Base-by-base conservation (phyloP, 2,888 invertebrate species). In the Troilus luridus region DNA sequence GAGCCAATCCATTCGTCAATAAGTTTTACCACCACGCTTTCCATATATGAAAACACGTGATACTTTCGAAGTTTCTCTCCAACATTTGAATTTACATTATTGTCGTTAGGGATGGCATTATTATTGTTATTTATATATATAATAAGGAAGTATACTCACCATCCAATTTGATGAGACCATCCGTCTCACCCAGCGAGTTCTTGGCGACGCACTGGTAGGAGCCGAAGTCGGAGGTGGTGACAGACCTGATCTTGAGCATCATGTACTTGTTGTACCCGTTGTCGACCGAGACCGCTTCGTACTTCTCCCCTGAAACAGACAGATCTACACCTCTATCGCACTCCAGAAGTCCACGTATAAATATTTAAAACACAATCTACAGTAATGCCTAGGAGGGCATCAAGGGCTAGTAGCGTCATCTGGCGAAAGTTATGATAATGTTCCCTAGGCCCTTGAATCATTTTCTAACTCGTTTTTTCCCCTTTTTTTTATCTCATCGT, bases 201-300 rank as follows among this genome's bases (percentile, higher is more conserved):
- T 98, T 98, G 90, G 98, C 98, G 92, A 98, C 97, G 94, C 98
- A 98, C 94, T 97, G 97, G 95, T 98, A 98, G 91, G 97, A 97
- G 91, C 98, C 98, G 94, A 98, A 98, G 94, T 98, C 98, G 93
- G 95, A 96, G 92, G 95, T 95, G 90, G 96, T 96, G 92, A 98
- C 97, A 94, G 96, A 96, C 91, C 97, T 96, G 94, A 98, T 97
- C 95, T 98, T 98, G 94, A 98, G 95, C 95, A 97, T 97, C 98
- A 98, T 98, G 95, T 97, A 97, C 94, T 98, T 97, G 94, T 96
- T 98, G 95, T 98, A 98, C 93, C 97, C 97, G 94, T 96, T 97
- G 95, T 98, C 97, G 94, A 96, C 96, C 93, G 97, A 96, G 92
- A 97, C 96, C 88, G 98, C 97, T 94, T 97, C 97, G 95, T 98